Percentiles rank a stretch among this genome's conserved stretches.
Conservation (phyloP, 2,113 vertebrate genomes). For the Pogonocichla stellata region DNA sequence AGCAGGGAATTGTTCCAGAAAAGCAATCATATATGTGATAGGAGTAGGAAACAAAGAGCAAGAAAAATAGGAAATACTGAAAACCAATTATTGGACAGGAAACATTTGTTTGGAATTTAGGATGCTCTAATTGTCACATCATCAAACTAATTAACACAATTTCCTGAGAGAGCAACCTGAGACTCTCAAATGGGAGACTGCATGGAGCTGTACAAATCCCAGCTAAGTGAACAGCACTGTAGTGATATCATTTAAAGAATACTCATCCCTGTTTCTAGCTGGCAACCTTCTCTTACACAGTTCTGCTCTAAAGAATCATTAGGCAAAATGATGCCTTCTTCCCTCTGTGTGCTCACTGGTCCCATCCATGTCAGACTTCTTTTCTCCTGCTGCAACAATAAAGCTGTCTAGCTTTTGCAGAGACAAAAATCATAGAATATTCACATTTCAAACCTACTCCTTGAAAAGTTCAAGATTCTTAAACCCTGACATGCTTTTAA, state of each 20-base stretch:
- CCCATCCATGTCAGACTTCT: not conserved
- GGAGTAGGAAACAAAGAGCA: not conserved
- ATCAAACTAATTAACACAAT: not conserved
- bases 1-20: not conserved
- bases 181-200: not conserved
- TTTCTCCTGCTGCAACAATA: not conserved
- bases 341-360: not conserved
- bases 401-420: not conserved
- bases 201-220: not conserved
- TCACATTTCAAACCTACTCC: not conserved
- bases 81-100: not conserved
- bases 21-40: not conserved
- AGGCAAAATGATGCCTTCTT: not conserved
- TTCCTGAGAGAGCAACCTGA: not conserved
- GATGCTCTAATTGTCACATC: not conserved
- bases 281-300: not conserved
- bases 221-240: not conserved
- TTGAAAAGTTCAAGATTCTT: not conserved
- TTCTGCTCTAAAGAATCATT: not conserved
- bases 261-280: not conserved
- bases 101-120: not conserved
- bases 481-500: not conserved
- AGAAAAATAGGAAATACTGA: not conserved
- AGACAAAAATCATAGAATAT: not conserved
- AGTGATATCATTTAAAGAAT: not conserved